Percentiles rank a stretch among this genome's conserved stretches.
Conservation (phyloP, 1,140 invertebrate genomes). For the Chrysopa pallens region DNA sequence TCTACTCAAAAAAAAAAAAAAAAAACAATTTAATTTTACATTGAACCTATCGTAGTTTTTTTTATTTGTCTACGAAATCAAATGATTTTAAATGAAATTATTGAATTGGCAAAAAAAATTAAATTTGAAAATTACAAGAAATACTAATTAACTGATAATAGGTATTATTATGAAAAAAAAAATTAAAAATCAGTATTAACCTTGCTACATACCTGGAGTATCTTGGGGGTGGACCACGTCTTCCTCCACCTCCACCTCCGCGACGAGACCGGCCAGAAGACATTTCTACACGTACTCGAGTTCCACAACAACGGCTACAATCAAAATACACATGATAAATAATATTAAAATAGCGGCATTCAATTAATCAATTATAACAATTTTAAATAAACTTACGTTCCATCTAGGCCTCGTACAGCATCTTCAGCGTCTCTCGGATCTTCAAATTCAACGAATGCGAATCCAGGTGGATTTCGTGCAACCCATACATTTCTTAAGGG, state of each 20-base stretch:
- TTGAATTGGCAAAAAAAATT: too few relatives aligned
- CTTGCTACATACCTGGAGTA: slow-evolving; percentile 36
- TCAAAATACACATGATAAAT: slow-evolving; percentile 6
- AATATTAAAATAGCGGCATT: slow-evolving; percentile 1
- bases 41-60: too few relatives aligned
- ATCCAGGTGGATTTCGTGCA: slow-evolving; percentile 81
- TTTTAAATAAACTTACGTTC: slow-evolving; percentile 49
- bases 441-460: slow-evolving; percentile 97
- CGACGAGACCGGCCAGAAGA: slow-evolving; percentile 65
- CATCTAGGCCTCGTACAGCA: slow-evolving; percentile 86
- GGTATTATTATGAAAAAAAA: slow-evolving; percentile 4
- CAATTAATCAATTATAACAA: neutral
- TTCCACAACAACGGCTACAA: slow-evolving; percentile 61
- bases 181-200: slow-evolving; percentile 1
- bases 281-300: slow-evolving; percentile 72
- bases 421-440: slow-evolving; percentile 94
- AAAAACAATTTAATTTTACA: too few relatives aligned
- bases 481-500: slow-evolving; percentile 95
- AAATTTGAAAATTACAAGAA: too few relatives aligned
- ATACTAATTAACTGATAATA: neutral
- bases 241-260: slow-evolving; percentile 41
- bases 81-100: too few relatives aligned
- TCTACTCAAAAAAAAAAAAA: too few relatives aligned
- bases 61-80: too few relatives aligned
- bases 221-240: slow-evolving; percentile 27